Evolutionary conservation across 2,797 vertebrate genomes (phyloP), one percentile per base, ranked within the genome.

Genomic region (Leptoclinus maculatus): DNA sequence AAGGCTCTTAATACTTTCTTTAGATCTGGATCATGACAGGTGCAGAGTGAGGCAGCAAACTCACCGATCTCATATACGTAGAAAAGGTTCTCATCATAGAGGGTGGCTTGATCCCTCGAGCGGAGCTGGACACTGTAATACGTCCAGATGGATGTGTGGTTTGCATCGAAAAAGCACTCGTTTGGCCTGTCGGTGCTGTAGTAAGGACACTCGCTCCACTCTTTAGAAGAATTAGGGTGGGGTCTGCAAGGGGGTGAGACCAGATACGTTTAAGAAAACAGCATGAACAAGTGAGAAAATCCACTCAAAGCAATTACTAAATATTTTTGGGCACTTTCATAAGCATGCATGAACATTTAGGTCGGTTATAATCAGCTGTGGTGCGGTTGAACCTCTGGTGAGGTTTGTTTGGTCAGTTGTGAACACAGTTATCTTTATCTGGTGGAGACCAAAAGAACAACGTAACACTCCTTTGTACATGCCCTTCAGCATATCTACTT

Each of bases 201-300:
- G 86, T 97, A 95, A 12, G 98, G 98, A 86, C 98, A 99, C 89
- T 99, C 98, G 19, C 78, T 94, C 97, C 96, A 98, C 67, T 95
- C 94, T 76, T 91, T 83, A 0, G 74, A 73, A 7, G 82, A 56
- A 2, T 12, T 5, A 0, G 19, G 17, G 2, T 56, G 78, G 3
- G 41, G 32, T 64, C 91, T 94, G 78, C 23, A n/a, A n/a, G 25
- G n/a, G 17, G 3, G 27, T 39, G 5, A 51, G 4, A 62, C 9
- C 53, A 64, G 25, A 76, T 45, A 54, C 1, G 1, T 5, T 76
- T 17, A 53, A 11, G 25, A 43, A n/a, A 7, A 73, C 14, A 53
- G 27, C 29, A 58, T n/a, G 47, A 2, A 60, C 3, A 0, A 72
- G 7, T 17, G 23, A 51, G 7, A 39, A 34, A 27, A 47, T 10